phyloP scores from a whole-genome alignment of 2,888 invertebrate species.

The Hofmannophila pseudospretella region DNA sequence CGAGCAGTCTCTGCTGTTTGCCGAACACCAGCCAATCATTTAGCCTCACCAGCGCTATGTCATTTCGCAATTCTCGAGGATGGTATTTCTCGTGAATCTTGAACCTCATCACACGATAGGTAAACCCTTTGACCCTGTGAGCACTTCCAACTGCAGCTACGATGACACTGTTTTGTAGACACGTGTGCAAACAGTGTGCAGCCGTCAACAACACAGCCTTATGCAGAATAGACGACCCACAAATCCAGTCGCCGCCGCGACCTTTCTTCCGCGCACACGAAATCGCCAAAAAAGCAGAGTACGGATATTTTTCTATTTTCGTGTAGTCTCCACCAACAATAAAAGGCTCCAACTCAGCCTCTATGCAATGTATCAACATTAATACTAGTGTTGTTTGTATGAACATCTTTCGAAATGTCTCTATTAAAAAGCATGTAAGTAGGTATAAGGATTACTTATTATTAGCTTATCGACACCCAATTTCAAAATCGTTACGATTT shows the following conservation, averaged over 20 bases:
- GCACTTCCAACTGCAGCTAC: constrained; percentile 19
- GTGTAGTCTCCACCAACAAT: constrained; percentile 19
- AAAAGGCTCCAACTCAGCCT: constrained; percentile 9
- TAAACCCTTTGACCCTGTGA: constrained; percentile 12
- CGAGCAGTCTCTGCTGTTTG: background rate
- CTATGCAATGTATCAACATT: too few species aligned
- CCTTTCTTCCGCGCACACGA: background rate
- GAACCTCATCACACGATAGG: background rate
- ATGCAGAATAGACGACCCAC: constrained; percentile 34
- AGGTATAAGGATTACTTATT: background rate
- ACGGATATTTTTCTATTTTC: constrained; percentile 21
- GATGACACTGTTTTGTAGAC: constrained; percentile 6
- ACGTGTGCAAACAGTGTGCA: constrained; percentile 30
- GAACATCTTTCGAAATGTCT: background rate
- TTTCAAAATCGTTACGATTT: background rate
- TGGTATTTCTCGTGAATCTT: constrained; percentile 15
- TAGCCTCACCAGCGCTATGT: constrained; percentile 20
- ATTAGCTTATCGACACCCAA: too few species aligned
- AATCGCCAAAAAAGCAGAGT: constrained; percentile 24
- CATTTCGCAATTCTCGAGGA: constrained; percentile 7
- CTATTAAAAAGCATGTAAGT: background rate
- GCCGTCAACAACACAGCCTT: constrained; percentile 31
- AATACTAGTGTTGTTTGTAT: background rate
- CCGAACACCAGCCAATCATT: background rate
- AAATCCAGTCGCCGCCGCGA: constrained; percentile 12